Conservation (phyloP, 2,113 vertebrate genomes). For the Ochotona curzoniae region DNA sequence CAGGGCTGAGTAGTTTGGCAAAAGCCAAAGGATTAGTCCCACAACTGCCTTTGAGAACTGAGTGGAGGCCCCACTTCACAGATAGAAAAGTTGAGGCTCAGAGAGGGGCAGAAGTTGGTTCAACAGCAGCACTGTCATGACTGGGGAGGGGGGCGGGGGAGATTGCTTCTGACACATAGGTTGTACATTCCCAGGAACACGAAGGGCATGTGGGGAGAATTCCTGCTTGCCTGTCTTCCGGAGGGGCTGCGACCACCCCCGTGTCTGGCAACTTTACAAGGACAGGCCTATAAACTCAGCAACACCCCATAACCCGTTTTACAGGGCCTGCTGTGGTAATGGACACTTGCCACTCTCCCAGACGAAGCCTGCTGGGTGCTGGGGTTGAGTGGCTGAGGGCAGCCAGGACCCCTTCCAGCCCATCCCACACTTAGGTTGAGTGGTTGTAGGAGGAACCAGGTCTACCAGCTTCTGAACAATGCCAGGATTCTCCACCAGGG, state of each 20-base stretch:
- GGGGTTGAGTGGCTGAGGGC: not conserved
- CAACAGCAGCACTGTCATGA: no score
- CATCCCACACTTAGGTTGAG: not conserved
- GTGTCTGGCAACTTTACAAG: constrained; percentile 76
- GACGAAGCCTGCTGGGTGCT: constrained; percentile 41
- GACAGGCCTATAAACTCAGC: constrained; percentile 81
- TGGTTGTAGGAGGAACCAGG: not conserved
- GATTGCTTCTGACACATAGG: not conserved
- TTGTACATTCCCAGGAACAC: not conserved
- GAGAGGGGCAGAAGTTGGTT: not conserved
- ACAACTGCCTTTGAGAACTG: not conserved
- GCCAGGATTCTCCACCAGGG: constrained; percentile 25
- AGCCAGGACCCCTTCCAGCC: not conserved
- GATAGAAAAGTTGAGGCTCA: not conserved
- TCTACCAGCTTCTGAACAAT: not conserved
- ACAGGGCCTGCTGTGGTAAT: constrained; percentile 74
- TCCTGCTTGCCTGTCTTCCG: constrained; percentile 44
- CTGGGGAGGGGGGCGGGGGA: no score
- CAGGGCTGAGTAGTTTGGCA: no score
- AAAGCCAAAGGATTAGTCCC: no score
- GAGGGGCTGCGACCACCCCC: constrained; percentile 63
- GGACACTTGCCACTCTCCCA: constrained; percentile 71
- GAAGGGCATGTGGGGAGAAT: constrained; percentile 64
- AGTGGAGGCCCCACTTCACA: not conserved
- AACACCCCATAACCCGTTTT: constrained; percentile 79